These are phyloP conservation scores for Callionymus lyra DNA, from an alignment of 2,113 vertebrate genomes.

Conservation along the genomic window DNA sequence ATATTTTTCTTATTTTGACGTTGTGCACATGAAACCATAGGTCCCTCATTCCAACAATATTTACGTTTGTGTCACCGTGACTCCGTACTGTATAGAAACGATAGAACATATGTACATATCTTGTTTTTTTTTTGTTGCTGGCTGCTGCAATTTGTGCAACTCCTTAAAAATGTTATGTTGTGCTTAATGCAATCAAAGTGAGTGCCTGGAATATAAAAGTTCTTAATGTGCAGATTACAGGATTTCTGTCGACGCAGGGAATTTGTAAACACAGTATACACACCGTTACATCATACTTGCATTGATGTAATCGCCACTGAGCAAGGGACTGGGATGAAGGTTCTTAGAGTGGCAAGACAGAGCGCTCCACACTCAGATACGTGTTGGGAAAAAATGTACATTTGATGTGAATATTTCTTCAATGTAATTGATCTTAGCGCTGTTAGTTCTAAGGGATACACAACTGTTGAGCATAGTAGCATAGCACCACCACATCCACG, in stretches of 20 bases:
- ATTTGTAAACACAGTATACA: conserved; percentile 66
- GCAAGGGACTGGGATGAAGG: no score
- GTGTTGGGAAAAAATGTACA: conserved; percentile 16
- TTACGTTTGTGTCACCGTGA: conserved; percentile 50
- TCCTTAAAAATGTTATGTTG: conserved; percentile 73
- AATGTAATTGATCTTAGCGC: conserved; percentile 35
- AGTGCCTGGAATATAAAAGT: conserved; percentile 73
- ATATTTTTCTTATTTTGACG: conserved; percentile 36
- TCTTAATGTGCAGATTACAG: conserved; percentile 63
- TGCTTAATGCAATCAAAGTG: conserved; percentile 80
- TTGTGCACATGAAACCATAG: conserved; percentile 57
- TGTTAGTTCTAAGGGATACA: conserved; percentile 40
- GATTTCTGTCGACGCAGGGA: conserved; percentile 71
- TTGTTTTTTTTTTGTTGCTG: conserved; percentile 55
- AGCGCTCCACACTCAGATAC: conserved; percentile 24
- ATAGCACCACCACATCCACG: conserved; percentile 65
- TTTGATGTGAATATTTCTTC: conserved; percentile 38
- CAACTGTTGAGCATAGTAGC: conserved; percentile 66
- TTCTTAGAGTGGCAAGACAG: no score
- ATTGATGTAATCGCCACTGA: conserved; percentile 21
- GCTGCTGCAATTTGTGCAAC: conserved; percentile 76
- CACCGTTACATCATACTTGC: conserved; percentile 52
- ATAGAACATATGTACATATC: conserved; percentile 65
- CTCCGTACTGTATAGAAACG: conserved; percentile 62
- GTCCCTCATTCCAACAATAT: conserved; percentile 31